Evolutionary conservation across 2,113 vertebrate species (phyloP).

Genomic region (Murina feae): DNA sequence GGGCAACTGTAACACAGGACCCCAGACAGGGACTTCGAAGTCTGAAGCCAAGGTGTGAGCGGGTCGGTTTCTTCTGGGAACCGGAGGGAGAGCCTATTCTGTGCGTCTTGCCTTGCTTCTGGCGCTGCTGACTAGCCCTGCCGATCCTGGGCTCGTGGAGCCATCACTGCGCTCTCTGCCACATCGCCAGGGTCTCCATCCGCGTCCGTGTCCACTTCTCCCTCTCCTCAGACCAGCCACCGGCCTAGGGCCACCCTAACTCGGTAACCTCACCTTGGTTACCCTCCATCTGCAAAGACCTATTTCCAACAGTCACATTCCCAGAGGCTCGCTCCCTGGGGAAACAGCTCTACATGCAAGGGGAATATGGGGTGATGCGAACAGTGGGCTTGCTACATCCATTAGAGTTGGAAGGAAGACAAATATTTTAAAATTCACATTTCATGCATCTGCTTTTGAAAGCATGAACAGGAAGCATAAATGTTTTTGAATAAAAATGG

Average conservation of each 20-base stretch:
- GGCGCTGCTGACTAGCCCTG: neutral
- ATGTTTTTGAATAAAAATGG: slow-evolving; percentile 54
- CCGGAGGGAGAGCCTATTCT: neutral
- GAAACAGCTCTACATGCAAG: neutral
- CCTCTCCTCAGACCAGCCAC: neutral
- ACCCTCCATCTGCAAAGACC: neutral
- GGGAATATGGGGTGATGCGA: slow-evolving; percentile 1
- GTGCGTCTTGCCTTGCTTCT: neutral
- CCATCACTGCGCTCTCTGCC: rapidly evolving
- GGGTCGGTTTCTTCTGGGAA: neutral
- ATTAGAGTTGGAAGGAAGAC: slow-evolving; percentile 66
- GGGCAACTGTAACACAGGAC: neutral
- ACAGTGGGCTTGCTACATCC: slow-evolving; percentile 35
- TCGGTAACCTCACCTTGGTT: neutral
- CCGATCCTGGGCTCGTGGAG: neutral
- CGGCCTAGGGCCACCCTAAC: neutral
- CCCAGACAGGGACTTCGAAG: neutral
- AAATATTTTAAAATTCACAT: slow-evolving; percentile 77
- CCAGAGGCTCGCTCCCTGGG: neutral
- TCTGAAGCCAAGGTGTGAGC: neutral
- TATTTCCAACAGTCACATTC: neutral
- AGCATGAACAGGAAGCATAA: slow-evolving; percentile 60
- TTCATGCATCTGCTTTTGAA: slow-evolving; percentile 73
- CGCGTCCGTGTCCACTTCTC: neutral
- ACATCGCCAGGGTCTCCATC: neutral